Evolutionary conservation across 2,113 vertebrate genomes (phyloP).

Genomic region (Tyto alba): DNA sequence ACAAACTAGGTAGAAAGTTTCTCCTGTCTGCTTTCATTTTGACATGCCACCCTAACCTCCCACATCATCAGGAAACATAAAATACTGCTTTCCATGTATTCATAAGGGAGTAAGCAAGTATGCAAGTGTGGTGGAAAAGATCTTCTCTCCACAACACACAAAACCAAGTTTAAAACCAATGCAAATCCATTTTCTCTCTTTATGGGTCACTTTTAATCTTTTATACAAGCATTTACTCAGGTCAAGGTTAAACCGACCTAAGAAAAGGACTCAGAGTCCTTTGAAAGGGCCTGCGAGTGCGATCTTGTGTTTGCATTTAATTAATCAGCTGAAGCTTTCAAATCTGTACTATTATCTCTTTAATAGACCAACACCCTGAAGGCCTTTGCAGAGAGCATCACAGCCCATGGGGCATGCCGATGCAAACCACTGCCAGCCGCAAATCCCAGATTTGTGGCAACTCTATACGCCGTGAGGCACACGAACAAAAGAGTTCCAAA

Average conservation of each 20-base stretch:
- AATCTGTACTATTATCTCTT: slow-evolving; percentile 49
- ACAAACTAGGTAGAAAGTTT: neutral
- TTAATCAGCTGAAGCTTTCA: slow-evolving; percentile 43
- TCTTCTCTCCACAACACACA: neutral
- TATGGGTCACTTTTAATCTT: slow-evolving; percentile 1
- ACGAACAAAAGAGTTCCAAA: neutral
- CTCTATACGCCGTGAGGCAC: accelerated
- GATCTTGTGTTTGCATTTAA: slow-evolving; percentile 55
- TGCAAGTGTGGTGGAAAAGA: accelerated
- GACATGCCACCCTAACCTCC: accelerated
- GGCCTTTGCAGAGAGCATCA: neutral
- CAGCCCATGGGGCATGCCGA: neutral
- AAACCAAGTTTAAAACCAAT: neutral
- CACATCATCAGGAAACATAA: neutral
- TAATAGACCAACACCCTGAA: neutral
- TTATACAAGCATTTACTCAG: neutral
- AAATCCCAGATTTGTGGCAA: neutral
- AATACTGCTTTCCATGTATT: neutral
- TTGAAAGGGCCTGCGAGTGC: neutral
- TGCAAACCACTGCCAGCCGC: neutral
- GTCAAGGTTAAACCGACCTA: slow-evolving; percentile 35
- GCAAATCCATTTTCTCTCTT: neutral
- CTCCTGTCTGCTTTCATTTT: neutral
- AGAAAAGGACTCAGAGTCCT: neutral
- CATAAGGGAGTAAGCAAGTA: neutral